These are phyloP conservation scores for Melanogrammus aeglefinus DNA, from an alignment of 2,797 vertebrate species.

Conservation along the genomic window DNA sequence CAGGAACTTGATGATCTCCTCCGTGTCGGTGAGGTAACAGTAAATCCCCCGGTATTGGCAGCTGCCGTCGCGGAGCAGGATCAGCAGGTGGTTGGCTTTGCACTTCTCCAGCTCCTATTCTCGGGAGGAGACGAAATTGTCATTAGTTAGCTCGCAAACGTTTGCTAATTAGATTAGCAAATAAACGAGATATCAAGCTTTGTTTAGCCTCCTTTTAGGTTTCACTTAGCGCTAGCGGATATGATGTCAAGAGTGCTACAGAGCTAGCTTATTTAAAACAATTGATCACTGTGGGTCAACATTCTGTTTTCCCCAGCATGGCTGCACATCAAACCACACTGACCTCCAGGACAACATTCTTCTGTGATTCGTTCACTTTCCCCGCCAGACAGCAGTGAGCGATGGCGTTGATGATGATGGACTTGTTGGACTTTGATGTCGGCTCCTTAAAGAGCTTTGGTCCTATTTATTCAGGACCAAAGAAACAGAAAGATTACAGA, in stretches of 20 bases:
- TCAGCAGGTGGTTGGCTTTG: conserved; percentile 88
- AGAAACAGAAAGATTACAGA: neutral
- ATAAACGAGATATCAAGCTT: no score
- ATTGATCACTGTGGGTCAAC: neutral
- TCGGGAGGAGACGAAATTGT: neutral
- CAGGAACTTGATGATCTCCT: conserved; percentile 83
- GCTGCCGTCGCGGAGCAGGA: conserved; percentile 88
- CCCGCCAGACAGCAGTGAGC: conserved; percentile 92
- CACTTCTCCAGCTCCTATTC: conserved; percentile 89
- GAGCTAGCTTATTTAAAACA: neutral
- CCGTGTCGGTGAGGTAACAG: conserved; percentile 80
- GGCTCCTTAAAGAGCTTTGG: conserved; percentile 93
- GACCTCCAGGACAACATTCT: conserved; percentile 92
- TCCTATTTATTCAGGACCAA: conserved; percentile 59
- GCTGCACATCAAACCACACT: conserved; percentile 11
- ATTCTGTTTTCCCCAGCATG: neutral
- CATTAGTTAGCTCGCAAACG: neutral
- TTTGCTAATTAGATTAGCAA: neutral
- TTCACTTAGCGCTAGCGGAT: neutral
- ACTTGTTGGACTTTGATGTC: conserved; percentile 95
- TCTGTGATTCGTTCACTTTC: conserved; percentile 91
- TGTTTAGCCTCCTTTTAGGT: neutral
- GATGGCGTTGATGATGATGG: conserved; percentile 92
- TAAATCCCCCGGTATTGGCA: conserved; percentile 93
- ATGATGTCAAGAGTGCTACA: neutral